Evolutionary conservation across 2,888 invertebrate species (phyloP), one percentile per base, ranked within the genome.

Genomic region (Leucozona laternaria): DNA sequence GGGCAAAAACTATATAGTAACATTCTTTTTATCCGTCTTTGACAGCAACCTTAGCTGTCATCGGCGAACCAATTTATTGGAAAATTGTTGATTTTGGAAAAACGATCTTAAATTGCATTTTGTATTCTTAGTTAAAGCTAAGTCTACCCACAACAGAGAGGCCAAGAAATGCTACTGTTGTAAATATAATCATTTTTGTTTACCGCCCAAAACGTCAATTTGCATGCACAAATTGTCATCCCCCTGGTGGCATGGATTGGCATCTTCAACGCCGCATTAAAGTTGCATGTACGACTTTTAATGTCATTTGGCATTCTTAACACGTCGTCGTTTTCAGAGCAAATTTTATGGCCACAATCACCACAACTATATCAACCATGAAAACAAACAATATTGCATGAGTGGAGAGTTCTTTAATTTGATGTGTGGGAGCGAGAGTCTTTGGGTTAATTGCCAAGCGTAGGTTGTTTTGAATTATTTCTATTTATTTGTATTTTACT

Each of bases 181-280:
- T 48, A 37, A 31, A 31, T n/a, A 25, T 57, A 28, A 28, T 28
- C n/a, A n/a, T n/a, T n/a, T 68, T 28, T 62, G 68, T 50, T 70
- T 28, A 37, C 70, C 79, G 70, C 75, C 84, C 75, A 71, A 80
- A 84, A 75, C 25, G 43, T 34, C 64, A 72, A 79, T 84, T 84
- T 79, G 76, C 58, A 84, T 84, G 71, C 83, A 34, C 55, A 53
- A 75, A 83, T 50, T 79, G 75, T 70, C 57, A 70, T 64, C 50
- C 7, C n/a, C 31, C 53, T 68, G 48, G 73, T 55, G 76, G 53
- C 20, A 43, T 45, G 70, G 83, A 83, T 75, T 66, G 43, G 66
- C 72, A 82, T 72, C 79, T 68, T 40, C 43, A 62, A 48, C 45
- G 64, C 60, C 68, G n/a, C n/a, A 83, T 83, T 83, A 66, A 34